Evolutionary conservation across 2,797 vertebrate genomes (phyloP), one percentile per base, ranked within the genome.

Genomic region (Hybognathus amarus): DNA sequence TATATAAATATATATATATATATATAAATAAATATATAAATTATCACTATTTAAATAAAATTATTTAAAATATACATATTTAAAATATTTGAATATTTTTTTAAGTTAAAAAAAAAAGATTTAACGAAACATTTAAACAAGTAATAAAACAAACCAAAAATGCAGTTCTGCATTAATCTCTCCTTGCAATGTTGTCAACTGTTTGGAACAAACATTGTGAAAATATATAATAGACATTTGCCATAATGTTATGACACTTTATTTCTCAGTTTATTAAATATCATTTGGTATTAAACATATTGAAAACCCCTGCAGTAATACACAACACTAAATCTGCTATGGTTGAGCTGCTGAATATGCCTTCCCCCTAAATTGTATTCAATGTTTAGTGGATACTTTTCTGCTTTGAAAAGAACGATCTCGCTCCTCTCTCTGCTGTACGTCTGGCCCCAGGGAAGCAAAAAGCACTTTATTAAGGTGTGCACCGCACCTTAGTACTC

Each of bases 401-500:
- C 69, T 52, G 6, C 69, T 80, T 68, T 69, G 67, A 61, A 64
- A 76, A 61, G 20, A 83, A 50, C 11, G 20, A 56, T 80, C 82
- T 33, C 27, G 22, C 45, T 75, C 54, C 59, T 66, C 45, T 79
- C 8, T 54, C 59, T 74, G 59, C 56, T 71, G 38, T 54, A 59
- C 42, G 38, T 73, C 78, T 73, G 24, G 45, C 56, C 61, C 67
- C 50, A 36, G 64, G 71, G 47, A 86, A 68, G 33, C 47, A n/a
- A 80, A 85, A 71, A 79, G 33, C 45, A 83, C 77, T 75, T 70
- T 83, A 77, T 83, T 81, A 59, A 79, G 40, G 59, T 87, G 38
- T 82, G 56, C 24, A 40, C 36, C 38, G 50, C 30, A 22, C 59
- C 71, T 63, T 33, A 59, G 59, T 33, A 86, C 70, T 83, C 82